phyloP scores from a whole-genome alignment of 37 sponge, comb jelly and placozoan species.

The Axinella damicornis region DNA sequence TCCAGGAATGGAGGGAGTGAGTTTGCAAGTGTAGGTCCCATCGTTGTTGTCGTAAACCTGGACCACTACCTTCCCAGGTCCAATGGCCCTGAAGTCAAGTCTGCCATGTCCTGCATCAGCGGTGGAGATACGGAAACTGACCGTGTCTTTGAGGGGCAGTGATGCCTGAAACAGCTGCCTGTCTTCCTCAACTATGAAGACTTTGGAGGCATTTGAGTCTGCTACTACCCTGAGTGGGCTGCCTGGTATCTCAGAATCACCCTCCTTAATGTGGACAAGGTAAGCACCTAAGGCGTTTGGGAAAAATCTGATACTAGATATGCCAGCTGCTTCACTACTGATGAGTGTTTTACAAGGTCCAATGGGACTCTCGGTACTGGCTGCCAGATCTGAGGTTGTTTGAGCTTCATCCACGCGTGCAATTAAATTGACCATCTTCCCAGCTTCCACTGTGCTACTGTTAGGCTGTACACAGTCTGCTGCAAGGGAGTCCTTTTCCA shows the following conservation, averaged over 20 bases:
- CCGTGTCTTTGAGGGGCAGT: not conserved
- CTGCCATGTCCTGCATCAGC: conserved; percentile 42
- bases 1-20: conserved; percentile 40
- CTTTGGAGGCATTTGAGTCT: conserved; percentile 42
- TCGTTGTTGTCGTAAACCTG: conserved; percentile 17
- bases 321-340: not conserved
- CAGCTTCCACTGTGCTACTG: conserved; percentile 25
- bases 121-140: conserved; percentile 16
- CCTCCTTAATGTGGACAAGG: not conserved
- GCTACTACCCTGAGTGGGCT: conserved; percentile 7
- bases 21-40: conserved; percentile 19
- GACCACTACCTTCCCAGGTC: conserved; percentile 35
- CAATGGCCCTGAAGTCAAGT: conserved; percentile 41
- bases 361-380: conserved; percentile 19
- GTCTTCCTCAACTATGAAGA: conserved; percentile 50
- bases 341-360: not conserved
- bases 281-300: conserved; percentile 34
- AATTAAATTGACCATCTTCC: conserved; percentile 36
- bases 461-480: not conserved
- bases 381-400: not conserved
- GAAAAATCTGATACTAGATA: conserved; percentile 15
- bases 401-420: not conserved
- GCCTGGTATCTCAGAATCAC: conserved; percentile 25
- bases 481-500: not conserved
- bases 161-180: conserved; percentile 7